phyloP scores from a whole-genome alignment of 1,140 invertebrate genomes.

The Conus betulinus region DNA sequence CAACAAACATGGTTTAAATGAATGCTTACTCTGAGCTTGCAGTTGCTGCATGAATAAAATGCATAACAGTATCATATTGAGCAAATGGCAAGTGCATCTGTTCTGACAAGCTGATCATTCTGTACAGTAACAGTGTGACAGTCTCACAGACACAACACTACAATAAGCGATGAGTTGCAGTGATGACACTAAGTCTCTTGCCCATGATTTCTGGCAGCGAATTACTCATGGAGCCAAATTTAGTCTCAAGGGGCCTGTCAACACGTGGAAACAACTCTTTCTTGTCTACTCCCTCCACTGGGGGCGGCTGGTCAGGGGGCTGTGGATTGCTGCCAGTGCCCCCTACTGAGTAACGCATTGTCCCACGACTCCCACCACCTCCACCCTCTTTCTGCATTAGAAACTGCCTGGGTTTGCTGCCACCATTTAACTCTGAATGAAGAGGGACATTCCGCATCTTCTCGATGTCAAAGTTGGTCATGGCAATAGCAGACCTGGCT shows the following conservation, averaged over 20 bases:
- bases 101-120: too few species aligned
- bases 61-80: too few species aligned
- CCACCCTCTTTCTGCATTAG: background rate
- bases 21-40: too few species aligned
- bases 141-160: background rate
- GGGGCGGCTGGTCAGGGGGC: background rate
- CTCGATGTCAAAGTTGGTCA: constrained; percentile 27
- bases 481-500: background rate
- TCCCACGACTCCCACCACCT: background rate
- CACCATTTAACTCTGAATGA: background rate
- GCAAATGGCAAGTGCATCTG: too few species aligned
- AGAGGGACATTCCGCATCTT: constrained; percentile 1
- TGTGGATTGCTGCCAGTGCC: background rate
- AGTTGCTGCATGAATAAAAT: too few species aligned
- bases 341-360: background rate
- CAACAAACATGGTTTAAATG: too few species aligned
- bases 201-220: constrained; percentile 8
- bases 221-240: background rate
- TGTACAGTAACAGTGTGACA: too few species aligned
- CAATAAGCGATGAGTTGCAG: background rate
- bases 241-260: background rate
- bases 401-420: background rate
- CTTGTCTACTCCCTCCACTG: background rate
- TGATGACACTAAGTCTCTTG: constrained; percentile 2
- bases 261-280: background rate